Base-by-base conservation (phyloP, 2,797 vertebrate genomes). In the Rachycentron canadum region DNA sequence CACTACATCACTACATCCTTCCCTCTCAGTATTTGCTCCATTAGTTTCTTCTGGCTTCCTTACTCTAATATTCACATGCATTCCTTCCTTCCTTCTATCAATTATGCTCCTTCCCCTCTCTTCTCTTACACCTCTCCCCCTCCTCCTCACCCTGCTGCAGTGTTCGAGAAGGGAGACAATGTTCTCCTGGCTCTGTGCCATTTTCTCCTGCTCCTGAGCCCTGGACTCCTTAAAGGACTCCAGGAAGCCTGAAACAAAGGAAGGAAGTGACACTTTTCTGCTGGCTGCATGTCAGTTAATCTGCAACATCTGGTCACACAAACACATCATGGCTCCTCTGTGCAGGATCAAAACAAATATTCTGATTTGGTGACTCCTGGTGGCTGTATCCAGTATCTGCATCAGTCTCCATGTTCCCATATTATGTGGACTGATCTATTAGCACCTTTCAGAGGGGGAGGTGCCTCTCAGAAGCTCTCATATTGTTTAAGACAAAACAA, bases 111-210 rank as follows among this genome's bases (percentile, higher is more conserved):
- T 4, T 11, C 7, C 12, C 13, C 4, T 19, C 4, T 19, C 36
- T 8, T 19, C 45, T 17, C 25, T 28, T 5, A 49, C 3, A 16
- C 25, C 17, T 0, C 28, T 7, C 12, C 12, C 17, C 16, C 38
- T 49, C 9, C 47, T 56, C 58, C 89, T 88, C 73, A 88, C 94
- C 88, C 96, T 95, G 93, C 97, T 98, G 13, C 94, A 95, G 25
- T 96, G 96, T 60, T 99, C 98, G 82, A 99, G 89, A 13, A 99
- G 92, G 0, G 94, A 91, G 76, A 98, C 91, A 52, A 98, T 95
- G 88, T 64, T 96, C 89, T 94, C 91, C 91, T 99, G 96, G 73
- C 90, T 89, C 81, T 96, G 95, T 4, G 78, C 62, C 67, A 96
- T 95, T 78, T 91, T 89, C 66, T 97, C 93, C 75, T 94, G 38